A percentile compares a stretch with the other conserved stretches of the same genome.
Conservation (phyloP, 2,888 invertebrate species). For the Slavum lentiscoides region DNA sequence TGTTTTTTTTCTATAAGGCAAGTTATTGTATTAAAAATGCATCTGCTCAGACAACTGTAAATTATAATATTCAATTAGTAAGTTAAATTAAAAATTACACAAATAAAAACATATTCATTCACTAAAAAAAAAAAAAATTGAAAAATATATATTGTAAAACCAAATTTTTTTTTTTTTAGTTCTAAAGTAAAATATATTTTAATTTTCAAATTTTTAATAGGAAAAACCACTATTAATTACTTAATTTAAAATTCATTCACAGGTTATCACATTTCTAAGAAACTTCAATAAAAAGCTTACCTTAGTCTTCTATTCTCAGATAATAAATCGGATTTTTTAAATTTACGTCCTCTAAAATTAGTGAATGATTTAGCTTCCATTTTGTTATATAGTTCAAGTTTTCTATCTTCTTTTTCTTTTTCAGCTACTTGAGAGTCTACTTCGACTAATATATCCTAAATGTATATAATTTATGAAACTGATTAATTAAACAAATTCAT, state of each 20-base stretch:
- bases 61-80: no score
- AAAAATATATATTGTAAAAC: no score
- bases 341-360: conserved; percentile 80
- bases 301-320: conserved; percentile 80
- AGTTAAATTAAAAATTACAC: no score
- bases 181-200: no score
- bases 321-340: conserved; percentile 89
- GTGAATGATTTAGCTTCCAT: conserved; percentile 92
- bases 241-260: background rate
- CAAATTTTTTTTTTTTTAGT: no score
- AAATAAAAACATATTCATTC: no score
- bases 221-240: no score
- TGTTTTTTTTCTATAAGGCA: no score
- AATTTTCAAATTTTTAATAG: no score
- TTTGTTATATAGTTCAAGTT: conserved; percentile 86
- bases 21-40: no score
- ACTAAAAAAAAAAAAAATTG: no score
- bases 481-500: background rate
- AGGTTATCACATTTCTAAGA: background rate
- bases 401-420: conserved; percentile 84
- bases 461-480: conserved; percentile 23
- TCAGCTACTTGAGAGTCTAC: conserved; percentile 92
- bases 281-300: conserved; percentile 59
- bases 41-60: no score
- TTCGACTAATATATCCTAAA: conserved; percentile 79